These are phyloP conservation scores for Epinotia bilunana DNA, from an alignment of 2,888 invertebrate species.

Conservation along the genomic window DNA sequence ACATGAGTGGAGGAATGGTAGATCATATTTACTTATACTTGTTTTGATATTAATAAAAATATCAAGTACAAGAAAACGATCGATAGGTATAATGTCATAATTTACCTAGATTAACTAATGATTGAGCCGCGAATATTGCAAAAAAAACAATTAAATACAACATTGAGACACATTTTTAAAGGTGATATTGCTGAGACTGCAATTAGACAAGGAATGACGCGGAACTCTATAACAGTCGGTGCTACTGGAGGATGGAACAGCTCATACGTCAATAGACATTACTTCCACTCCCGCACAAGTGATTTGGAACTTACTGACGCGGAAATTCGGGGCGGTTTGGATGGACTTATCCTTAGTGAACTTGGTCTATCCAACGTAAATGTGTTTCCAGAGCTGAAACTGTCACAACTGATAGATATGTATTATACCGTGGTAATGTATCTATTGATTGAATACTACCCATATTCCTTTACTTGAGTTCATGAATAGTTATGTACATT, in stretches of 20 bases:
- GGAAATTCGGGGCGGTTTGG: conserved; percentile 87
- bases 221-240: conserved; percentile 69
- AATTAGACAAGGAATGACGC: conserved; percentile 76
- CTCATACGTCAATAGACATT: conserved; percentile 84
- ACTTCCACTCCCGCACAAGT: conserved; percentile 81
- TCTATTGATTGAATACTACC: neutral
- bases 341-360: conserved; percentile 85
- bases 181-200: conserved; percentile 87
- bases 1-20: too few species aligned
- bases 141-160: neutral
- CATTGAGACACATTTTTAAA: conserved; percentile 48
- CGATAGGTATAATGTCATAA: too few species aligned
- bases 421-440: conserved; percentile 85
- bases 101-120: neutral
- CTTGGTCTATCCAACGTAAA: conserved; percentile 64
- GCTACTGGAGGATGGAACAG: conserved; percentile 87
- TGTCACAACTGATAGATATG: conserved; percentile 89
- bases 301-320: conserved; percentile 86
- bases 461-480: too few species aligned
- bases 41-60: too few species aligned
- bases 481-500: neutral
- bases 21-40: too few species aligned
- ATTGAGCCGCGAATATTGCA: neutral
- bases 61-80: too few species aligned
- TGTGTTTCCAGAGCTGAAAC: conserved; percentile 77